Evolutionary conservation across 1,140 invertebrate genomes (phyloP).

Genomic region (Elysia chlorotica): DNA sequence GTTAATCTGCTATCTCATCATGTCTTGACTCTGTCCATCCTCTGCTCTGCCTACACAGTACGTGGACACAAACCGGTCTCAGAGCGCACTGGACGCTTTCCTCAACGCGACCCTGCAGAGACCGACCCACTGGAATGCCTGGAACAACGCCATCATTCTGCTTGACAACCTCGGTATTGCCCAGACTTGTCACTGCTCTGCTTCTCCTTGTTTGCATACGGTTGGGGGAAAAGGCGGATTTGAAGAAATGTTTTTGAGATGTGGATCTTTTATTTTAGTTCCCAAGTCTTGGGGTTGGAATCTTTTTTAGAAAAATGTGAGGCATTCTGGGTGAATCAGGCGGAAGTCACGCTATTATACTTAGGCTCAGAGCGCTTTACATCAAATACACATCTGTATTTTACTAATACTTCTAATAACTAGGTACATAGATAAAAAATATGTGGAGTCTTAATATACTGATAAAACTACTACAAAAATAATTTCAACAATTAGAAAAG

Average conservation of each 20-base stretch:
- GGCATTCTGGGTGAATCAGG: too few species aligned
- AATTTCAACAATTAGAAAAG: too few species aligned
- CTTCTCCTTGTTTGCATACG: background rate
- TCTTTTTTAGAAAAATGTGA: too few species aligned
- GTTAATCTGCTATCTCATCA: background rate
- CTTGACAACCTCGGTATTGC: constrained; percentile 78
- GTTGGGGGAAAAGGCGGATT: background rate
- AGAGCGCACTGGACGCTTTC: constrained; percentile 75
- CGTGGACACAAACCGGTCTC: constrained; percentile 68
- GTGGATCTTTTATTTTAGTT: too few species aligned
- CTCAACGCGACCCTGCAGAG: constrained; percentile 78
- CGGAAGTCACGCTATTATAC: too few species aligned
- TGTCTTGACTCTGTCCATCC: background rate
- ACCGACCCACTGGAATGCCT: constrained; percentile 80
- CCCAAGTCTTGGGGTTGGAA: background rate
- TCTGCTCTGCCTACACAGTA: constrained; percentile 66
- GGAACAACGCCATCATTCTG: constrained; percentile 89
- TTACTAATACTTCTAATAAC: too few species aligned
- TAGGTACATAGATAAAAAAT: too few species aligned
- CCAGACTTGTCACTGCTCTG: background rate
- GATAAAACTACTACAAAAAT: too few species aligned
- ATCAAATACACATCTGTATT: too few species aligned
- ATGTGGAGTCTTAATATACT: too few species aligned
- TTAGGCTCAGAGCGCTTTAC: too few species aligned
- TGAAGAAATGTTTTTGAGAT: background rate